A percentile compares a stretch with the other conserved stretches of the same genome.
Evolutionary conservation across 53 echinoderm and acorn worm species (phyloP).

Genomic region (Crossaster papposus): DNA sequence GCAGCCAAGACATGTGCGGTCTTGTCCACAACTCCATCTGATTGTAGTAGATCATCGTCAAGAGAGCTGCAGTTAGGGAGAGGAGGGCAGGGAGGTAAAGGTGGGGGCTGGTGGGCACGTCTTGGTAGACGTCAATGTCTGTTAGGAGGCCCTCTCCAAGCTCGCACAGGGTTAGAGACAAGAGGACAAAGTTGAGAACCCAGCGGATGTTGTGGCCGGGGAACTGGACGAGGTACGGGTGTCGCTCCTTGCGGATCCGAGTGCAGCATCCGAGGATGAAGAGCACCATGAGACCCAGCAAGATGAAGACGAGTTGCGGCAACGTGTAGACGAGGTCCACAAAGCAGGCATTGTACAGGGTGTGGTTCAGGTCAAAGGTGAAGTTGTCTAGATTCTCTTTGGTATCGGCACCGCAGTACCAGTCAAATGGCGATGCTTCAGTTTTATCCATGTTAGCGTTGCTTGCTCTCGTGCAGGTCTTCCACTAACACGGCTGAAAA

Average conservation of each 20-base stretch:
- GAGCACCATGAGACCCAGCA: slow-evolving; percentile 65
- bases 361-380: slow-evolving; percentile 56
- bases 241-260: slow-evolving; percentile 29
- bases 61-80: slow-evolving; percentile 53
- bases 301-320: slow-evolving; percentile 73
- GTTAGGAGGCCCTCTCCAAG: slow-evolving; percentile 77
- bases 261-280: slow-evolving; percentile 66
- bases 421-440: slow-evolving; percentile 40
- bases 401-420: slow-evolving; percentile 70
- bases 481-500: not conserved
- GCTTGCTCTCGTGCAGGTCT: not conserved
- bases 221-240: slow-evolving; percentile 69
- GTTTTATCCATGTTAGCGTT: not conserved
- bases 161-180: slow-evolving; percentile 46
- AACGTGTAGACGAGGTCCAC: slow-evolving; percentile 69
- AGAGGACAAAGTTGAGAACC: slow-evolving; percentile 53
- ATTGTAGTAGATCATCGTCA: slow-evolving; percentile 68
- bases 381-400: slow-evolving; percentile 50
- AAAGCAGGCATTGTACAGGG: slow-evolving; percentile 76
- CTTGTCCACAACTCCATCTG: slow-evolving; percentile 75
- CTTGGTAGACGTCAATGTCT: slow-evolving; percentile 37
- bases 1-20: slow-evolving; percentile 68
- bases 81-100: slow-evolving; percentile 71
- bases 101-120: slow-evolving; percentile 67
- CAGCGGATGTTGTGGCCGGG: slow-evolving; percentile 69